Evolutionary conservation across 1,140 invertebrate species (phyloP).

Genomic region (Probaryconus sp.): DNA sequence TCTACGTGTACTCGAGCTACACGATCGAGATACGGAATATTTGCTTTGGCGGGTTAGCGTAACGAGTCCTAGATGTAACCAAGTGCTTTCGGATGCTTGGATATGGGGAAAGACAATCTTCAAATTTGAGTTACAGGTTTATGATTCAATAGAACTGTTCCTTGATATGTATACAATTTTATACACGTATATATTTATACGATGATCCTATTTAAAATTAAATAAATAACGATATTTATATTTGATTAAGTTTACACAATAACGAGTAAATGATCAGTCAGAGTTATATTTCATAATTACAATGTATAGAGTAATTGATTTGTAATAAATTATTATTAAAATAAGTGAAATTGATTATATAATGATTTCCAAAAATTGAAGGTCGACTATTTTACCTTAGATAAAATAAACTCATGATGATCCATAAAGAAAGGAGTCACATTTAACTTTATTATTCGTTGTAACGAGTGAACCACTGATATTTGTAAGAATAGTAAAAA

Average conservation of each 20-base stretch:
- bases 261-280: too few species aligned
- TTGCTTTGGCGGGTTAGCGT: conserved; percentile 39
- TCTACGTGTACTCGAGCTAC: conserved; percentile 30
- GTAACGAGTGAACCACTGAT: conserved; percentile 46
- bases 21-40: conserved; percentile 51
- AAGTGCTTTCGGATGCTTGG: conserved; percentile 17
- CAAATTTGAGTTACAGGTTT: conserved; percentile 7
- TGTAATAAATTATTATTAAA: too few species aligned
- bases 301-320: too few species aligned
- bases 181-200: too few species aligned
- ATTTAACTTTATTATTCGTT: conserved; percentile 49
- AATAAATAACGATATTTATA: too few species aligned
- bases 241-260: too few species aligned
- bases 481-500: conserved; percentile 20
- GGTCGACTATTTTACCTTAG: conserved; percentile 1
- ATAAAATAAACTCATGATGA: conserved; percentile 24
- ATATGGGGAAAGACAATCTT: conserved; percentile 6
- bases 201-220: too few species aligned
- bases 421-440: conserved; percentile 39
- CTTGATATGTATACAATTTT: too few species aligned
- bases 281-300: too few species aligned
- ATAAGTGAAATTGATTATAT: too few species aligned
- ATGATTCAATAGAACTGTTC: too few species aligned
- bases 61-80: conserved; percentile 35
- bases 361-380: too few species aligned